A percentile compares a stretch with the other conserved stretches of the same genome.
These are phyloP conservation scores for Laothoe populi DNA, from an alignment of 2,888 invertebrate genomes.

Conservation along the genomic window DNA sequence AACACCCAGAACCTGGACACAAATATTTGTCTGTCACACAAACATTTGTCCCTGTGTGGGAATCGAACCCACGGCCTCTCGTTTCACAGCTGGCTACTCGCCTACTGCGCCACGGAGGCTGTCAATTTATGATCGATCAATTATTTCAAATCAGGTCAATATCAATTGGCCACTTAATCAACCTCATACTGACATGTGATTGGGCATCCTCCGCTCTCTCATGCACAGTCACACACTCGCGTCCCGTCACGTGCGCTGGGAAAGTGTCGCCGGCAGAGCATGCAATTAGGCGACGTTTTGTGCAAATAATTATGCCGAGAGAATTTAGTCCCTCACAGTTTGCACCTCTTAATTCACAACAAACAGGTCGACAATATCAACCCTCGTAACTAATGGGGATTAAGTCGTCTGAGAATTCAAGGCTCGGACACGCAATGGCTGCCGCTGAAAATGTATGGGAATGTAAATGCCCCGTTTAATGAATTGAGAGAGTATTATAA, in stretches of 20 bases:
- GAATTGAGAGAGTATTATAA: neutral
- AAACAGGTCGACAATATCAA: slow-evolving; percentile 49
- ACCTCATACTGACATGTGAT: neutral
- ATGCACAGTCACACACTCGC: slow-evolving; percentile 33
- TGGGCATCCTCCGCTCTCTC: slow-evolving; percentile 36
- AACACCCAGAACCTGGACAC: too few species aligned
- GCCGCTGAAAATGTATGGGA: neutral
- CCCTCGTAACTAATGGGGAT: slow-evolving; percentile 40
- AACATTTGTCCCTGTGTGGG: too few species aligned
- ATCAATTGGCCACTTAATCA: neutral
- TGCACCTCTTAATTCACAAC: slow-evolving; percentile 66
- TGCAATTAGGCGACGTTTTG: slow-evolving; percentile 79
- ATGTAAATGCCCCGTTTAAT: neutral
- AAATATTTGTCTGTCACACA: too few species aligned
- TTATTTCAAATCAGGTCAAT: too few species aligned
- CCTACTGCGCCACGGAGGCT: too few species aligned
- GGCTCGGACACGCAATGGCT: slow-evolving; percentile 11
- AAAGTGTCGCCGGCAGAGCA: slow-evolving; percentile 73
- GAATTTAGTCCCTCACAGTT: slow-evolving; percentile 54
- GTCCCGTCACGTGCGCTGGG: slow-evolving; percentile 64
- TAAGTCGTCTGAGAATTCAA: slow-evolving; percentile 37
- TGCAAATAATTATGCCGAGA: slow-evolving; percentile 73
- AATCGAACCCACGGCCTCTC: too few species aligned
- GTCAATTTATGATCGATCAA: too few species aligned
- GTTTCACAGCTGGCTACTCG: too few species aligned